phyloP scores from a whole-genome alignment of 1,140 invertebrate genomes.

The Luehdorfia chinensis region DNA sequence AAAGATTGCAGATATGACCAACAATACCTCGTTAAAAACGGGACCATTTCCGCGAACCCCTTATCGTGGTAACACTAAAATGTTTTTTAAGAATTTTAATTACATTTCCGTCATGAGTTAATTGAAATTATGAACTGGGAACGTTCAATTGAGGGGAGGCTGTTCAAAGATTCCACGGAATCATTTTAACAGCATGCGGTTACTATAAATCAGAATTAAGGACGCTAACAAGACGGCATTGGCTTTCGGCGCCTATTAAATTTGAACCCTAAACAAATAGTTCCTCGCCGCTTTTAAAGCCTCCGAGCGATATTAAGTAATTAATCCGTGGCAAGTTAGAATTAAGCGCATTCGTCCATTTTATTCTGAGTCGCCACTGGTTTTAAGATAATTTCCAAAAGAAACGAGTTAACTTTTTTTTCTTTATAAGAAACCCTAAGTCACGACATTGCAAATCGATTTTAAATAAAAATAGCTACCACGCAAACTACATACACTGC shows the following conservation, averaged over 20 bases:
- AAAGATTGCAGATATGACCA: conserved; percentile 40
- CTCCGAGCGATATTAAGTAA: conserved; percentile 25
- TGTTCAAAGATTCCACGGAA: conserved; percentile 27
- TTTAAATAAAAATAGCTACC: conserved; percentile 52
- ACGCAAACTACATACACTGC: conserved; percentile 27
- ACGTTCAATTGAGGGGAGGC: conserved; percentile 40
- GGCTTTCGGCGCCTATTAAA: conserved; percentile 57
- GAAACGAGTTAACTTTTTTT: conserved; percentile 31
- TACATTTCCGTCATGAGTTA: conserved; percentile 52
- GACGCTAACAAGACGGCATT: conserved; percentile 43
- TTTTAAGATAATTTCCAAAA: conserved; percentile 32
- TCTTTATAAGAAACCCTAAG: conserved; percentile 38
- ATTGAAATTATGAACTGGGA: conserved; percentile 60
- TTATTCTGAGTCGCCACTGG: conserved; percentile 24
- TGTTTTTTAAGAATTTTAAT: conserved; percentile 35
- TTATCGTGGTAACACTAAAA: conserved; percentile 31
- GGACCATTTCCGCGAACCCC: conserved; percentile 33
- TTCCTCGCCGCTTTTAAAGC: conserved; percentile 29
- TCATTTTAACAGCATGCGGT: conserved; percentile 60
- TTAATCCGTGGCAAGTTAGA: conserved; percentile 35
- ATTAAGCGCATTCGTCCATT: conserved; percentile 32
- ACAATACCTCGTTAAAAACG: conserved; percentile 38
- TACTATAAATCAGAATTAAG: conserved; percentile 68
- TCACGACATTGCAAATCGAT: conserved; percentile 52
- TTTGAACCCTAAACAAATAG: conserved; percentile 65